Conservation (phyloP, 2,113 vertebrate genomes). For the Chionomys nivalis region DNA sequence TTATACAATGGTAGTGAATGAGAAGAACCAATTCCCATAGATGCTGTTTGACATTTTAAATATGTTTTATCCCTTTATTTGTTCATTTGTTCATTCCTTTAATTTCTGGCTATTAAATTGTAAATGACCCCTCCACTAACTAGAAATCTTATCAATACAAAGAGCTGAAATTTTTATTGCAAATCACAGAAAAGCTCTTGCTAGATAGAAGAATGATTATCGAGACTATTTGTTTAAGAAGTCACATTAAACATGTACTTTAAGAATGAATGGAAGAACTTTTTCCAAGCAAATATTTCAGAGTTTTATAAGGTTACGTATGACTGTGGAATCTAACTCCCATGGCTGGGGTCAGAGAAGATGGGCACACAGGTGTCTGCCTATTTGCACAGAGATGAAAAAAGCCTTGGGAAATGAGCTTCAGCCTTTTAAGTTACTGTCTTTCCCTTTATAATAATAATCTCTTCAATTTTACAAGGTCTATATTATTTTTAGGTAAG, state of each 20-base stretch:
- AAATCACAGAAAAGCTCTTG: background rate
- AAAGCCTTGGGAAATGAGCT: conserved; percentile 85
- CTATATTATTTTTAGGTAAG: conserved; percentile 92
- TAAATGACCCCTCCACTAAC: background rate
- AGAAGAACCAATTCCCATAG: background rate
- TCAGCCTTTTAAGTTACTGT: conserved; percentile 88
- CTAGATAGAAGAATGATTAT: background rate
- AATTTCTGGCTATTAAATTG: background rate
- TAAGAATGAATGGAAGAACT: conserved; percentile 23
- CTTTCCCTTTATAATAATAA: conserved; percentile 90
- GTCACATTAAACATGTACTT: conserved; percentile 27
- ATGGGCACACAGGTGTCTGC: conserved; percentile 83
- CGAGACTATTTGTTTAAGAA: conserved; percentile 15
- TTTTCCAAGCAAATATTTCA: conserved; percentile 51
- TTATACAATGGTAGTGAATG: background rate
- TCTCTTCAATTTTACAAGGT: conserved; percentile 90
- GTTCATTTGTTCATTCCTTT: background rate
- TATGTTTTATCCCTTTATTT: background rate
- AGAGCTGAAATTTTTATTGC: background rate
- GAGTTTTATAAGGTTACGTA: conserved; percentile 68
- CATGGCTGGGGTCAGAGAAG: conserved; percentile 63
- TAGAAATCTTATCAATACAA: background rate
- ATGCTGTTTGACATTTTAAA: background rate
- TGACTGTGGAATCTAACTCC: conserved; percentile 58
- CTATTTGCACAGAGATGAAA: conserved; percentile 82